These are phyloP conservation scores for Sceloporus tristichus DNA, from an alignment of 2,113 vertebrate genomes.

Conservation along the genomic window DNA sequence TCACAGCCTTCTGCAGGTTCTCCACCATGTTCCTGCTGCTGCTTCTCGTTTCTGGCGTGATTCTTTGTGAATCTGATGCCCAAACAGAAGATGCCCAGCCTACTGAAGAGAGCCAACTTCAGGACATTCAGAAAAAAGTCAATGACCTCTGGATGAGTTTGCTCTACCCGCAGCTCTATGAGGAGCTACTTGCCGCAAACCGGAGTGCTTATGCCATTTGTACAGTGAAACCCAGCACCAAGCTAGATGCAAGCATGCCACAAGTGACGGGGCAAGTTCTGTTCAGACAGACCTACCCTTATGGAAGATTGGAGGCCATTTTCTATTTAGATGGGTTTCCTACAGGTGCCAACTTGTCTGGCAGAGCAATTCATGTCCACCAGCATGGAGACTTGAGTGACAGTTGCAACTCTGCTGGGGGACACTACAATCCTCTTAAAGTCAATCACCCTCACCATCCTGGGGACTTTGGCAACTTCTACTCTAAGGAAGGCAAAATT, in stretches of 20 bases:
- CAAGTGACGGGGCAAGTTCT: conserved; percentile 83
- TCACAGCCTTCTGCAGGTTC: conserved; percentile 35
- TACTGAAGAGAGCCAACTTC: not conserved
- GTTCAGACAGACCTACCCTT: conserved; percentile 81
- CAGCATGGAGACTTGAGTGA: conserved; percentile 87
- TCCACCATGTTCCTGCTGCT: conserved; percentile 70
- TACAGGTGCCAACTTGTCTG: conserved; percentile 11
- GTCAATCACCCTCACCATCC: conserved; percentile 88
- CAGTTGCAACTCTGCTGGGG: conserved; percentile 85
- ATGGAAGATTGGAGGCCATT: conserved; percentile 76
- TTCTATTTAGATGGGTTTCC: conserved; percentile 86
- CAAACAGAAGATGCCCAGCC: not conserved
- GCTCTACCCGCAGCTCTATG: conserved; percentile 25
- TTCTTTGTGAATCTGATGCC: conserved; percentile 5
- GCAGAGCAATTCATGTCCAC: conserved; percentile 90
- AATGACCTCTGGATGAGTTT: conserved; percentile 70
- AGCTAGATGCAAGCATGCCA: conserved; percentile 74
- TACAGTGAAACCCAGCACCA: conserved; percentile 82
- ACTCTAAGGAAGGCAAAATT: conserved; percentile 80
- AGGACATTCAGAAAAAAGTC: conserved; percentile 71
- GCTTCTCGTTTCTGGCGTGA: conserved; percentile 45
- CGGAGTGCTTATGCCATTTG: conserved; percentile 80
- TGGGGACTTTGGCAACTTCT: conserved; percentile 95
- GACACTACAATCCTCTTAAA: conserved; percentile 88
- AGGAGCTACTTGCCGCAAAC: conserved; percentile 13